Base-by-base conservation (phyloP, 2,888 invertebrate species). In the Drosophila birchii region DNA sequence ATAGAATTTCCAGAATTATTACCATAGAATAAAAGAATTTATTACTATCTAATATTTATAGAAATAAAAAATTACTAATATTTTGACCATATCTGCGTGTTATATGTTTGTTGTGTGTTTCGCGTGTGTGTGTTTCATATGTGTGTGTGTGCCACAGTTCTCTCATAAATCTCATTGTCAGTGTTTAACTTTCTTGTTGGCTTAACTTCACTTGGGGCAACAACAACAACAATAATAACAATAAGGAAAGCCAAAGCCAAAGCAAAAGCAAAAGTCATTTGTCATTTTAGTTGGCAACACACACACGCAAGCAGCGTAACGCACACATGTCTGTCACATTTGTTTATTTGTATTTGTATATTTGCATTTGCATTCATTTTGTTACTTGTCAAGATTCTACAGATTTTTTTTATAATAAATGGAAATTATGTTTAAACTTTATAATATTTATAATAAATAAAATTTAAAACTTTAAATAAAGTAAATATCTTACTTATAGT, bases 141-240 rank as follows among this genome's bases (percentile, higher is more conserved):
- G 41, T 55, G 54, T 61, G 47, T 54, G 47, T 61, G 56, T 57
- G 56, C 59, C 67, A 69, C 62, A 43, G 57, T 47, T 66, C 58
- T 78, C 81, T 86, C 86, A 88, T 86, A 86, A 86, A 86, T 86
- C 86, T 84, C 81, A 86, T 86, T 86, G 86, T 86, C 86, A 86
- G 88, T 86, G 86, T 86, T 86, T 86, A 86, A 86, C 87, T 88
- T 86, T 86, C 86, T 86, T 86, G 86, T 88, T 86, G 86, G 86
- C 80, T 86, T 88, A 86, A 86, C 88, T 88, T 88, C 78, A 81
- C 84, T 88, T 79, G 71, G 54, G 79, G 84, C 83, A 66, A 14
- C 29, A 29, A 64, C 47, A 67, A 66, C 45, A 67, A 20, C 54
- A 75, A 60, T 69, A 60, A 54, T 68, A 70, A 67, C 57, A 76